Evolutionary conservation across 2,888 invertebrate species (phyloP), one percentile per base, ranked within the genome.

Genomic region (Dynastes tityus): DNA sequence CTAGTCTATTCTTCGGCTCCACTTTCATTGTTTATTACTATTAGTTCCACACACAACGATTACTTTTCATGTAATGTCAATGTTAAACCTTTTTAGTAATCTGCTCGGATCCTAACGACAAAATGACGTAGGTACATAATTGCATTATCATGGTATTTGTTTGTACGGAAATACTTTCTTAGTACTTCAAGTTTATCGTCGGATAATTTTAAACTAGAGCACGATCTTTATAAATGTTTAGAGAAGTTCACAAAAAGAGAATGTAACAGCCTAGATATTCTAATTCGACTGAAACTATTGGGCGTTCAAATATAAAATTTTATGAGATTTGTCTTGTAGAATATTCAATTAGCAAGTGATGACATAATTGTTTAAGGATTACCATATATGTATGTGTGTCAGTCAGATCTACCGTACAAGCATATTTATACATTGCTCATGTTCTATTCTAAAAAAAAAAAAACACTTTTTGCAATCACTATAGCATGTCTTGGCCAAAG

Each of bases 61-160:
- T 40, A 16, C 40, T 40, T 65, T 22, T 32, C 40, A 5, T 45
- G 45, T 65, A 65, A 65, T 65, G 65, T 65, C 65, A 65, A 40
- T 65, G 40, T 65, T 65, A 45, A 65, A 65, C 40, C 65, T 40
- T 13, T 65, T 65, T 37, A 65, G 16, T 65, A 65, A 65, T 65
- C 65, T 13, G 32, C 32, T n/a, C 32, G 29, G 32, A n/a, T 65
- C 29, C 16, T 16, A 40, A 65, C 16, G 65, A 40, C 37, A 65
- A 45, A 8, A 11, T 29, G 37, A 65, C 65, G 37, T 65, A 22
- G 22, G 22, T 22, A 22, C 22, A 22, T 22, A 45, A 13, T 16
- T 55, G 55, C n/a, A 55, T 55, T 45, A 45, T 45, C 45, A 45
- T 45, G 45, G 55, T 55, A 22, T n/a, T 55, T 55, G 22, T 55